Conservation (phyloP, 2,888 invertebrate species). For the Uropetala carovei region DNA sequence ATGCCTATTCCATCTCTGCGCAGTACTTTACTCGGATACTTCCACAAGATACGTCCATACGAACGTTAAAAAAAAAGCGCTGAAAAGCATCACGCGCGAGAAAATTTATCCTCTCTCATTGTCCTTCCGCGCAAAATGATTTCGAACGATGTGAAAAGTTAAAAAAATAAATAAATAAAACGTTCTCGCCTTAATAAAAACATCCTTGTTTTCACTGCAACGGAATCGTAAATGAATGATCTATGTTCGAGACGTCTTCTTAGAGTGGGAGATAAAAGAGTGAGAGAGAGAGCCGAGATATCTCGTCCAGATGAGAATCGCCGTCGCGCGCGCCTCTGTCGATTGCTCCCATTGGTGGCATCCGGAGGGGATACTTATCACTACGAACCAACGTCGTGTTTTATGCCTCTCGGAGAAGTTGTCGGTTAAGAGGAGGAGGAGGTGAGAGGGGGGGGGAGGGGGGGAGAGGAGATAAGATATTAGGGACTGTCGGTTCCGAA, state of each 20-base stretch:
- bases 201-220: too few relatives aligned
- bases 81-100: neutral
- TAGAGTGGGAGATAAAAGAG: too few relatives aligned
- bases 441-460: neutral
- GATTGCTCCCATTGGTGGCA: neutral
- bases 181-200: too few relatives aligned
- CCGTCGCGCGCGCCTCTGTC: neutral
- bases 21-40: too few relatives aligned
- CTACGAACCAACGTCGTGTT: too few relatives aligned
- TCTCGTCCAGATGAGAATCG: neutral
- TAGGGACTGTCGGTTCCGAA: neutral
- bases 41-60: too few relatives aligned
- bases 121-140: neutral
- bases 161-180: too few relatives aligned
- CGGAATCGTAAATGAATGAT: too few relatives aligned
- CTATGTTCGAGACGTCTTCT: too few relatives aligned
- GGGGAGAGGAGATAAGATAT: conserved; percentile 4
- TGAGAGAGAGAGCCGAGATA: neutral
- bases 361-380: conserved; percentile 5
- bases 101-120: neutral
- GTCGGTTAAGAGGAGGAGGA: neutral
- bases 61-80: neutral
- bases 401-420: too few relatives aligned
- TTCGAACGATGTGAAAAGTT: neutral
- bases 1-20: neutral